phyloP scores from a whole-genome alignment of 2,113 vertebrate genomes.

The Corythaeola cristata region DNA sequence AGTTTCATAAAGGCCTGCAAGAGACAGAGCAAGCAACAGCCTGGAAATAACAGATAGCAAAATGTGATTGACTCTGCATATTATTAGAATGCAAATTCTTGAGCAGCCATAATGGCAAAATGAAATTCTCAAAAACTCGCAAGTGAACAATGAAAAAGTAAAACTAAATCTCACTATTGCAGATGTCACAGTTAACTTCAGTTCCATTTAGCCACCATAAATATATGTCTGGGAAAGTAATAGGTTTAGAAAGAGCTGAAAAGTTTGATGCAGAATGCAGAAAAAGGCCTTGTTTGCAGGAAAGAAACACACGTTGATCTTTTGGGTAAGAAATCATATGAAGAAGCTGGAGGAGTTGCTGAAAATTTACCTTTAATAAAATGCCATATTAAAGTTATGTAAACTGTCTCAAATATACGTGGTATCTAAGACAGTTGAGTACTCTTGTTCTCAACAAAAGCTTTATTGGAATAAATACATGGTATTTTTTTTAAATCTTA shows the following conservation, averaged over 20 bases:
- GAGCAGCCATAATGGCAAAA: neutral
- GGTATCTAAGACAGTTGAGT: neutral
- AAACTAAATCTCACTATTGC: neutral
- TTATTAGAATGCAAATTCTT: neutral
- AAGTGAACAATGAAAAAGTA: neutral
- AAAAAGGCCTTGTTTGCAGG: neutral
- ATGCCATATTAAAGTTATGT: neutral
- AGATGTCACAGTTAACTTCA: neutral
- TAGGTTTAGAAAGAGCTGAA: neutral
- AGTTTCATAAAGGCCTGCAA: neutral
- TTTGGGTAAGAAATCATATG: neutral
- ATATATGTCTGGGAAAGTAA: neutral
- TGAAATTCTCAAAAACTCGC: neutral
- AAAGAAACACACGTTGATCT: neutral
- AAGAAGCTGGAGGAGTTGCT: neutral
- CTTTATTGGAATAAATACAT: neutral
- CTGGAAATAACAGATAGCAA: neutral
- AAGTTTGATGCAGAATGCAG: neutral
- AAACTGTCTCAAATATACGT: neutral
- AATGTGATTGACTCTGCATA: neutral
- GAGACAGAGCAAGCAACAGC: neutral
- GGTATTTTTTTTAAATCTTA: neutral
- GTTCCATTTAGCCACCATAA: neutral
- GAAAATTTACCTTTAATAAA: neutral
- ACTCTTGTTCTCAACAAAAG: neutral